Base-by-base conservation (phyloP, 2,113 vertebrate species). In the Silurus glanis region DNA sequence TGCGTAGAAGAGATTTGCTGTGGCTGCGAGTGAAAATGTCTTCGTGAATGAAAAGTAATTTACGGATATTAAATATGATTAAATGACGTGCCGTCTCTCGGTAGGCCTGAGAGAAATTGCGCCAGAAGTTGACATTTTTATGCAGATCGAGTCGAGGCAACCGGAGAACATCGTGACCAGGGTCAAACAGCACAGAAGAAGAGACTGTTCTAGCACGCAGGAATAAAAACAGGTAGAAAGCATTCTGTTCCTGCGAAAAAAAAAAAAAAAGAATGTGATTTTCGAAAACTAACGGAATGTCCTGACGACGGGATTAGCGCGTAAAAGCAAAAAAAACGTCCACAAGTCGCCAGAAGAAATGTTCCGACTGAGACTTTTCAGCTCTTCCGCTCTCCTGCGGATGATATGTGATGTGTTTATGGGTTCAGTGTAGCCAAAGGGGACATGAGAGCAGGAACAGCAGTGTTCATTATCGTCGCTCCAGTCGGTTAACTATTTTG, bases 111-210 rank as follows among this genome's bases (percentile, higher is more conserved):
- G 19, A 64, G 61, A 23, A 3, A 13, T 4, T 5, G 51, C 28
- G 75, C 75, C 14, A 56, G 28, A 58, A 8, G 75, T 17, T 79
- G 75, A 76, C 74, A 76, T 76, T 16, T 76, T 55, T 76, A 55
- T 55, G 74, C 6, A 56, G 51, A 78, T 78, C 1, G 53, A 56
- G 56, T 55, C 23, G 0, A 53, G 3, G 49, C 23, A 53, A 25
- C 21, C 1, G 14, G 25, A 79, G 76, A 79, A 79, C 76, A 79
- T 13, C 0, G 25, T 79, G 76, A 58, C 55, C 76, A 79, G 16
- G 25, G 76, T 79, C 76, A 37, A 37, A 58, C 19, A 25, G 37
- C 25, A 58, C 8, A 8, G 37, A 17, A 79, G 76, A 25, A 79
- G 25, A 59, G 25, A 79, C 25, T 79, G 55, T 79, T 58, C 76